These are phyloP conservation scores for Antigone vipio DNA, from an alignment of 2,113 vertebrate species.

Conservation along the genomic window DNA sequence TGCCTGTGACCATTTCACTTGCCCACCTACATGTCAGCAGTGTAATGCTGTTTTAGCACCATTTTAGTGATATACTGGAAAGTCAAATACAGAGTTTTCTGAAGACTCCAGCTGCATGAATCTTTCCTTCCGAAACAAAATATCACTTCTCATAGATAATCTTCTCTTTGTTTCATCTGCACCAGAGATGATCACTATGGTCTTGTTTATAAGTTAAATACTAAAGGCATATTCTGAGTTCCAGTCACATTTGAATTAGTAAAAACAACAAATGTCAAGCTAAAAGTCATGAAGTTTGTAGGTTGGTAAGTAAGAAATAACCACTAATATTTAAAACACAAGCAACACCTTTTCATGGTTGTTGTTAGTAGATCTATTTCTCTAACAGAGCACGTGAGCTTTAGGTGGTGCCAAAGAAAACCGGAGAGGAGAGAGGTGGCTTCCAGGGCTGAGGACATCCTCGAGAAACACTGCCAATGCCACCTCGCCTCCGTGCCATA, in stretches of 20 bases:
- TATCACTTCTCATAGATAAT: not conserved
- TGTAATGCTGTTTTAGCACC: not conserved
- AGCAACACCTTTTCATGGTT: not conserved
- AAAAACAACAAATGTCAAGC: not conserved
- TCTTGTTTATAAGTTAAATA: not conserved
- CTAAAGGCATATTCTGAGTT: not conserved
- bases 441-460: not conserved
- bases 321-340: not conserved
- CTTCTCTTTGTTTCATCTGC: not conserved
- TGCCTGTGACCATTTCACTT: conserved; percentile 21
- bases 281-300: not conserved
- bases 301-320: not conserved
- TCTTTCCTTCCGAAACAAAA: not conserved
- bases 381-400: not conserved
- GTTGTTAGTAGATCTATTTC: not conserved
- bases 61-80: conserved; percentile 7
- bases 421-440: not conserved
- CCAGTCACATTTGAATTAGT: not conserved
- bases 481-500: rapidly evolving
- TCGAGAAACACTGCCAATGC: not conserved
- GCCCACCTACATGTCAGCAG: conserved; percentile 20
- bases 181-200: not conserved
- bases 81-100: not conserved
- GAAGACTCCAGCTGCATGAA: not conserved
- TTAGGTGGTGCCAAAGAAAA: not conserved